Conservation (phyloP, 2,113 vertebrate genomes). For the Lagopus leucura region DNA sequence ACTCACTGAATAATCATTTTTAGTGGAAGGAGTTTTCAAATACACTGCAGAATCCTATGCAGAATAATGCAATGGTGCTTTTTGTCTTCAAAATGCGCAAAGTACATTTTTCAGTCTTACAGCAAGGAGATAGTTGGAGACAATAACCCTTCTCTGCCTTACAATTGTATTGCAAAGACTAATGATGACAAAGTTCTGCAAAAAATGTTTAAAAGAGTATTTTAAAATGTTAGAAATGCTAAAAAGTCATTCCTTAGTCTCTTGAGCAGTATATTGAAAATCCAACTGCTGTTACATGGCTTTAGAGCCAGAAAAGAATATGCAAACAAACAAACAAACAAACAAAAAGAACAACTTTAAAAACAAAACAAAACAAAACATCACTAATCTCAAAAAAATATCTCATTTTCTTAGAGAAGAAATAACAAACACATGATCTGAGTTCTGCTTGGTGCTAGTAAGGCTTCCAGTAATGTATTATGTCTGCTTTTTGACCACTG, state of each 20-base stretch:
- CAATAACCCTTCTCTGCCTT: background rate
- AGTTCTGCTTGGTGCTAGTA: background rate
- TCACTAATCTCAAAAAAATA: background rate
- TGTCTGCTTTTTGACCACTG: background rate
- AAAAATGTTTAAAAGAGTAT: background rate
- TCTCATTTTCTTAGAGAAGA: background rate
- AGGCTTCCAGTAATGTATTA: background rate
- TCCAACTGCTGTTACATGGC: background rate
- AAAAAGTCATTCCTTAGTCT: background rate
- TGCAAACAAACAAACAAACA: no score
- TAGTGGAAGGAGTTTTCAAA: constrained; percentile 47
- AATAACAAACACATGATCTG: background rate
- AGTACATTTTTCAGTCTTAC: background rate
- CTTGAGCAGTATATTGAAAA: background rate
- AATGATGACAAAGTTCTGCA: background rate
- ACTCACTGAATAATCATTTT: constrained; percentile 47
- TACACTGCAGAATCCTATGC: background rate
- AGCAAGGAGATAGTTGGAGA: background rate
- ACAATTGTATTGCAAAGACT: background rate
- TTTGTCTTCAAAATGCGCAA: background rate
- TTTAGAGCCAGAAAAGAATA: background rate
- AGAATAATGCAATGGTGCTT: background rate
- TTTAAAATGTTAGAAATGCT: constrained; percentile 12
- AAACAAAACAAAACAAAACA: background rate
- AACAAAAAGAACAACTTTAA: background rate